Conservation (phyloP, 2,797 vertebrate species). For the Lerista edwardsae region DNA sequence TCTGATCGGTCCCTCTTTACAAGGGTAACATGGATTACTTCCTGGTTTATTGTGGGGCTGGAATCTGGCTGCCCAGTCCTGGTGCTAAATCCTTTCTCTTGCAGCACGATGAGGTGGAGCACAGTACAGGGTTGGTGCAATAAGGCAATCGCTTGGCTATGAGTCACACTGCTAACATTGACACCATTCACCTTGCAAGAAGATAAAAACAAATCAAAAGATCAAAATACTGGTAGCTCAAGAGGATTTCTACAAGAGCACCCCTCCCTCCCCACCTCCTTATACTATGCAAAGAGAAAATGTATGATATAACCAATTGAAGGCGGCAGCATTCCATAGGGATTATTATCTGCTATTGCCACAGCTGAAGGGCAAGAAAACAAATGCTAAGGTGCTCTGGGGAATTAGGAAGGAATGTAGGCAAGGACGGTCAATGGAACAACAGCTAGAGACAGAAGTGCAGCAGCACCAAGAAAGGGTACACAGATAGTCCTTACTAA, state of each 20-base stretch:
- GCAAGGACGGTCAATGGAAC: not conserved
- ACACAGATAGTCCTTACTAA: not conserved
- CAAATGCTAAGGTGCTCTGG: not conserved
- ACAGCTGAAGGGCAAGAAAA: not conserved
- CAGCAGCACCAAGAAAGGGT: not conserved
- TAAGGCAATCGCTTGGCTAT: constrained; percentile 83
- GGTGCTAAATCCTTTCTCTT: constrained; percentile 91
- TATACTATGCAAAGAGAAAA: not conserved
- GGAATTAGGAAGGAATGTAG: not conserved
- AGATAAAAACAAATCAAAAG: constrained; percentile 53
- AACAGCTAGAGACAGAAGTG: not conserved
- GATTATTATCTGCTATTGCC: not conserved
- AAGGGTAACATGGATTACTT: constrained; percentile 88
- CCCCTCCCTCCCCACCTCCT: not conserved
- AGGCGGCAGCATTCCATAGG: not conserved
- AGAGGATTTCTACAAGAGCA: not conserved
- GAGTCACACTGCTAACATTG: constrained; percentile 87
- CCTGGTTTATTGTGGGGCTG: constrained; percentile 53
- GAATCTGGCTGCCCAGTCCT: constrained; percentile 77
- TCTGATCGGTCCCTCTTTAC: constrained; percentile 86
- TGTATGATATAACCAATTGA: not conserved
- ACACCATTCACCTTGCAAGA: constrained; percentile 85
- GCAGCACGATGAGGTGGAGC: constrained; percentile 87
- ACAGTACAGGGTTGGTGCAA: constrained; percentile 80
- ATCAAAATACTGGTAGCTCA: constrained; percentile 32